Base-by-base conservation (phyloP, 2,113 vertebrate species). In the Acrocephalus kingi region DNA sequence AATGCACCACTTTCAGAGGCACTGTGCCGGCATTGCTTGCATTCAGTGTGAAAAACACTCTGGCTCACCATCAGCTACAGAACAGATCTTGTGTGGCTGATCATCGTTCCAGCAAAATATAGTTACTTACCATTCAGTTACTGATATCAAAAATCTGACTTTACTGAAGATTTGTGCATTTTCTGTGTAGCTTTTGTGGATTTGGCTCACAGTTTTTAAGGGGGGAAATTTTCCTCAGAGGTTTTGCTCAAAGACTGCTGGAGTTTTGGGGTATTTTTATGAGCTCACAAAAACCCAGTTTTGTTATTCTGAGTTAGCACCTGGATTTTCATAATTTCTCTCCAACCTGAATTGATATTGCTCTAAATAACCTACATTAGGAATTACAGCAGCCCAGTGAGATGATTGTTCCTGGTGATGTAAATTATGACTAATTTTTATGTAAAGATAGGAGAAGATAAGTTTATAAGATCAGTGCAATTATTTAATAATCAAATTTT, bases 61-160 rank as follows among this genome's bases (percentile, higher is more conserved):
- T 84, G 67, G 68, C 51, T 79, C 46, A 59, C 43, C 28, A 21
- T 33, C 41, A 79, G n/a, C 46, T 83, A 41, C 12, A 74, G 55
- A 77, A 83, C 24, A 61, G 37, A 54, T 69, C 55, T 37, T 8
- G 4, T 31, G 43, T 2, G 25, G 10, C 15, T 71, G 33, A 11
- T 73, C 1, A 0, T 73, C 0, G 0, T 58, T 82, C 27, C 39
- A 54, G 28, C 20, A 76, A 81, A 67, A 59, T 21, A 8, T 7
- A 58, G 11, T 14, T 41, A 14, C 2, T 46, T 75, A 49, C 24
- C 19, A 13, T 27, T 73, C 33, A 46, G 27, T 31, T 84, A 12
- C 25, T 77, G 24, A 37, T 15, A 30, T 13, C 13, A 62, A 37
- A 85, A 76, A 18, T 63, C 74, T 55, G 46, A 35, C 8, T 90